phyloP scores from a whole-genome alignment of 2,797 vertebrate genomes.

The Octomys mimax region DNA sequence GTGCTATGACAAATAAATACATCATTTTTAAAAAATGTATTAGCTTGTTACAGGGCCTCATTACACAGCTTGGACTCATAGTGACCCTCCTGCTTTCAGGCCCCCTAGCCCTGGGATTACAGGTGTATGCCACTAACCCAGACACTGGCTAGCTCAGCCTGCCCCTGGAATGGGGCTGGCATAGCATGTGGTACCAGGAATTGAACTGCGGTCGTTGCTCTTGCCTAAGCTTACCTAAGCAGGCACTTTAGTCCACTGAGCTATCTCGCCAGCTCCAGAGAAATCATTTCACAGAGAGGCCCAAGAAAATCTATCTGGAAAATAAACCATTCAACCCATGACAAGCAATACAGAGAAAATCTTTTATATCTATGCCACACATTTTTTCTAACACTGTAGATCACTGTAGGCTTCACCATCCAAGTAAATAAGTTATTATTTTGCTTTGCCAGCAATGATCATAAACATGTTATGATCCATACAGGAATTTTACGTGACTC shows the following conservation, averaged over 20 bases:
- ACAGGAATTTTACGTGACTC: slow-evolving; percentile 50
- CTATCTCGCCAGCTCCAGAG: background rate
- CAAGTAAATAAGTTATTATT: slow-evolving; percentile 14
- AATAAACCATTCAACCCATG: background rate
- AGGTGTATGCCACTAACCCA: too few relatives aligned
- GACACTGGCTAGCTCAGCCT: too few relatives aligned
- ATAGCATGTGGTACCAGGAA: too few relatives aligned
- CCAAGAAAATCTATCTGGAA: background rate
- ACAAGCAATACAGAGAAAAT: slow-evolving; percentile 15
- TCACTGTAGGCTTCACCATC: background rate
- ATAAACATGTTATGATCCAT: slow-evolving; percentile 42
- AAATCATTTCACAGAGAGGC: background rate
- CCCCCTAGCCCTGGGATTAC: too few relatives aligned
- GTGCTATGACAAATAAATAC: background rate
- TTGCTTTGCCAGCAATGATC: background rate
- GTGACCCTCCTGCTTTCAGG: too few relatives aligned
- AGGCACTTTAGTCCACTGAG: too few relatives aligned
- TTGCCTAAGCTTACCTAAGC: too few relatives aligned
- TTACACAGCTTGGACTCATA: too few relatives aligned
- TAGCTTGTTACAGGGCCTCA: too few relatives aligned
- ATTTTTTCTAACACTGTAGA: background rate
- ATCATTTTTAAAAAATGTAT: background rate
- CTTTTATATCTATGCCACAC: background rate
- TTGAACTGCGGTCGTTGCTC: too few relatives aligned
- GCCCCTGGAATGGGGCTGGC: too few relatives aligned